Evolutionary conservation across 2,113 vertebrate genomes (phyloP), one percentile per base, ranked within the genome.

Genomic region (Stomatorhinus ivindoensis): DNA sequence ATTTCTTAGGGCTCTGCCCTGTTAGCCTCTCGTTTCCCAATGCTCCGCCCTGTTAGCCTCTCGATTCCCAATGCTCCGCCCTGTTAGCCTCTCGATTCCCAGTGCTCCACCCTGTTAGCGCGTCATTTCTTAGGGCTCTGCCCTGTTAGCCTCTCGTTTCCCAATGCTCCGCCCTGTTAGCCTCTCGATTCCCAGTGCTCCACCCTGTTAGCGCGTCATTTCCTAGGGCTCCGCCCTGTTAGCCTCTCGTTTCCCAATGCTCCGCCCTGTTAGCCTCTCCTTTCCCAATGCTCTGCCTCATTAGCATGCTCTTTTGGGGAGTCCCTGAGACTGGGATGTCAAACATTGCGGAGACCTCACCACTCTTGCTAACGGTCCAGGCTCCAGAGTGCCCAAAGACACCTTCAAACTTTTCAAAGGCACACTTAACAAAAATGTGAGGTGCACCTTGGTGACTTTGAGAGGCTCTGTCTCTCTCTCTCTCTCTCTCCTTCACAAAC

Each of bases 401-500:
- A 87, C n/a, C 86, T 87, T 87, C 35, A 61, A 58, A 39, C 31
- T 42, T 87, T 87, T 87, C 31, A 88, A 88, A 39, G n/a, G 7
- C 61, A 88, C 47, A 51, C 65, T 9, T 5, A 42, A 76, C 46
- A 35, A 21, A 73, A 50, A 76, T 53, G 17, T 35, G 73, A 69
- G 55, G 17, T 58, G 3, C 44, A n/a, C 19, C 42, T 47, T 80
- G 47, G 55, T 82, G 88, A 89, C 69, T 82, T 51, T 82, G 48
- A 48, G 31, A 89, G 44, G 9, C 24, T 61, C 55, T 61, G 55
- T 73, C 3, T 47, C 89, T 73, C 76, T 83, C 82, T 83, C 82
- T 83, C 91, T 90, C 89, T 47, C 46, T 91, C 91, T 91, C 92
- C 90, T 90, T 93, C 95, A 94, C 95, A 94, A 94, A 93, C 51